Evolutionary conservation across 2,113 vertebrate genomes (phyloP).

Genomic region (Perca schrenkii): DNA sequence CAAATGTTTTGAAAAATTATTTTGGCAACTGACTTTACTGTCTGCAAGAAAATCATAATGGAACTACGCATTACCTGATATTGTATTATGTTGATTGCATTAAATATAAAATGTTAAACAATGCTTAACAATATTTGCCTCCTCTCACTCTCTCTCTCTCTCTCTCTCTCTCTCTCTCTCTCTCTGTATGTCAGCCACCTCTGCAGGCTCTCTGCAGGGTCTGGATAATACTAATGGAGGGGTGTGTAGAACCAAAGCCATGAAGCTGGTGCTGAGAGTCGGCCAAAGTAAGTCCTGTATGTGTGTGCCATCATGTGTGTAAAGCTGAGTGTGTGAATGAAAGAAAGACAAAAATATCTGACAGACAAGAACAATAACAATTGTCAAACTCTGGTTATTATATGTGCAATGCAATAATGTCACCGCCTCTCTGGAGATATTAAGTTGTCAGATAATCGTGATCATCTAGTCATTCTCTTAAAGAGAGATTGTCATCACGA

Average conservation of each 20-base stretch:
- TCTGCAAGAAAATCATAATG: slow-evolving; percentile 16
- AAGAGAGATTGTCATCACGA: slow-evolving; percentile 50
- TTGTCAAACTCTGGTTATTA: slow-evolving; percentile 6
- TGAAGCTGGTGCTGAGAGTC: slow-evolving; percentile 99
- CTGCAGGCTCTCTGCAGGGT: slow-evolving; percentile 93
- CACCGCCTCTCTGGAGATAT: slow-evolving; percentile 30
- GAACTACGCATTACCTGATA: not conserved
- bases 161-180: not conserved
- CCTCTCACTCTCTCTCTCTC: not conserved
- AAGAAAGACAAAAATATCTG: not conserved
- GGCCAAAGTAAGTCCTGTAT: slow-evolving; percentile 92
- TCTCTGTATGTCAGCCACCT: slow-evolving; percentile 88
- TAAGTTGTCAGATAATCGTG: slow-evolving; percentile 57
- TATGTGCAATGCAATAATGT: slow-evolving; percentile 23
- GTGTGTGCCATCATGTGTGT: slow-evolving; percentile 17
- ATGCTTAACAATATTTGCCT: slow-evolving; percentile 8
- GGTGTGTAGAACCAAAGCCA: slow-evolving; percentile 95
- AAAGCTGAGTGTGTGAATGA: not conserved
- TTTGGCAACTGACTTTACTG: slow-evolving; percentile 14
- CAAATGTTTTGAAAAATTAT: slow-evolving; percentile 24
- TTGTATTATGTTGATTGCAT: not conserved
- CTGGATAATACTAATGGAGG: slow-evolving; percentile 96
- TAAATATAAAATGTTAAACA: not conserved
- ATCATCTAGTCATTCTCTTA: slow-evolving; percentile 54
- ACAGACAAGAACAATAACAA: slow-evolving; percentile 10